Base-by-base conservation (phyloP, 2,113 vertebrate genomes). In the Neodon shergylaensis region DNA sequence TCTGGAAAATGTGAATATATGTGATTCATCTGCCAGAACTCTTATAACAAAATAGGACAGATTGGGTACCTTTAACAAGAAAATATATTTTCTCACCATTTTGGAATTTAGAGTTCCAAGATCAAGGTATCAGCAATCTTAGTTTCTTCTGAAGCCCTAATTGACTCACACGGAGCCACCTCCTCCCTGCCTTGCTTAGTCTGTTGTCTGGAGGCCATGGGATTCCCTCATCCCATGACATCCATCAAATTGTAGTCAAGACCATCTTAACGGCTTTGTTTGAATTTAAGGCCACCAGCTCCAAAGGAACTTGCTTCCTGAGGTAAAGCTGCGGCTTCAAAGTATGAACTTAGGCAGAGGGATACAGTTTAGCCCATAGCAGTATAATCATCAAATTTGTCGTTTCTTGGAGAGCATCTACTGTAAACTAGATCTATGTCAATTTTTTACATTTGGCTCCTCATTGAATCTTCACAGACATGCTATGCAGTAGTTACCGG, bases 381-480 rank as follows among this genome's bases (percentile, higher is more conserved):
- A 92, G 87, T 82, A 88, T 54, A 36, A 47, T 78, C 33, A 79
- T 70, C 76, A 94, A 95, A 95, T 66, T 92, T 39, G 88, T 72
- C 28, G 70, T 65, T 91, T 73, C 85, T 74, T 95, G 39, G 24
- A 82, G n/a, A 84, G 11, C 39, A 77, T 91, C 26, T 94, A 77
- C 63, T 76, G 70, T 65, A 21, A 77, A 33, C 36, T 90, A 31
- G 21, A 70, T 84, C 52, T 85, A 12, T 77, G 33, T 88, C 58
- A 47, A 77, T 73, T 77, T 70, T 79, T 94, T 91, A 63, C 22
- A 93, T 66, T 85, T 85, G 84, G 19, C 74, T 92, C 88, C 5
- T 97, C 33, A 74, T 90, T 88, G 81, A 94, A 90, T 97, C 24
- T n/a, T 81, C 36, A 88, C 17, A 93, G 47, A 7, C 73, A 76